Evolutionary conservation across 2,797 vertebrate genomes (phyloP), one percentile per base, ranked within the genome.

Genomic region (Menidia menidia): DNA sequence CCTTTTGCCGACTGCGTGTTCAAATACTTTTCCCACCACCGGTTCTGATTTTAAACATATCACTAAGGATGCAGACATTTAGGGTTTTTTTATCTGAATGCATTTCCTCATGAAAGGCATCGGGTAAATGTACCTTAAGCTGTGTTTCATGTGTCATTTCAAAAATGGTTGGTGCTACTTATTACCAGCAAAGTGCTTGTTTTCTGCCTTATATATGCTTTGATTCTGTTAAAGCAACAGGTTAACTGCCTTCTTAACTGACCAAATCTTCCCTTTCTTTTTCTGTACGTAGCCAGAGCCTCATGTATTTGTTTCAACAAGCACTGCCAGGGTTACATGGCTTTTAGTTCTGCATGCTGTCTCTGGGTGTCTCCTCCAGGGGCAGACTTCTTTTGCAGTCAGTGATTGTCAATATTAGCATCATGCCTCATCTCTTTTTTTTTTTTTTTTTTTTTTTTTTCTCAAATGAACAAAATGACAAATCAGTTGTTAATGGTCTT

Each of bases 81-180:
- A 55, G 32, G 41, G 2, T 54, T 68, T 74, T 32, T 73, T 64
- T 35, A 61, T 61, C 73, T 25, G 25, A 25, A 25, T 25, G 78
- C 2, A n/a, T 69, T 81, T 77, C 48, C 69, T 75, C 60, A 32
- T 35, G 6, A 64, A 25, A 16, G 56, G 39, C 50, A n/a, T 64
- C 44, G 57, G 35, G 47, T 60, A 71, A 80, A 78, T 70, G 14
- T 58, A 78, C 60, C 45, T 67, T 78, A 4, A 76, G 35, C 64
- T 56, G 48, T 72, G 60, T 87, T 81, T 64, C 41, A 63, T 44
- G 39, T 71, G 64, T 78, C 67, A 76, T 84, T 82, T 80, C 56
- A 67, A 39, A 73, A 83, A 56, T 59, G 71, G 82, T 92, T 78
- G 90, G 92, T 93, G 92, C 92, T 93, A 92, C 67, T 87, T 88